phyloP scores from a whole-genome alignment of 2,797 vertebrate species.

The Coranthus polyacanthus region DNA sequence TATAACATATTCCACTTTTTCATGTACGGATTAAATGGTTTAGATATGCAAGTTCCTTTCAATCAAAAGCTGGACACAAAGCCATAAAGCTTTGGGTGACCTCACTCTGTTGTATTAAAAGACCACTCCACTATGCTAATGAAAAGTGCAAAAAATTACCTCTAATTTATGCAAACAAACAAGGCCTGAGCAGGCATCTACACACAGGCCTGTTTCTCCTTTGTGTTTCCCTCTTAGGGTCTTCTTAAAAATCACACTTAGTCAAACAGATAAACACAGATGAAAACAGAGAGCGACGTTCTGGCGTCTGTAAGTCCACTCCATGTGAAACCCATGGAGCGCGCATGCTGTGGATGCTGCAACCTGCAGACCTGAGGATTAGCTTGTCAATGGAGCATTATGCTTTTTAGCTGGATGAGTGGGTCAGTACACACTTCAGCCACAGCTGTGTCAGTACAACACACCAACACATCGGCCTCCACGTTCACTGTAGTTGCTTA shows the following conservation, averaged over 20 bases:
- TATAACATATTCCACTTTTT: not conserved
- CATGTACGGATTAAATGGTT: not conserved
- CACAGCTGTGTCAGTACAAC: conserved; percentile 57
- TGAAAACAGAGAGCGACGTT: conserved; percentile 19
- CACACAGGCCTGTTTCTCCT: conserved; percentile 28
- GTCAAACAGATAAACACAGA: conserved; percentile 9
- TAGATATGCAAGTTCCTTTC: conserved; percentile 2
- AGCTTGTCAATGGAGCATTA: conserved; percentile 44
- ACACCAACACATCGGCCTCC: conserved; percentile 56
- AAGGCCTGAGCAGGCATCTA: conserved; percentile 32
- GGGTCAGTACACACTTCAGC: conserved; percentile 58
- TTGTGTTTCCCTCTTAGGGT: conserved; percentile 15
- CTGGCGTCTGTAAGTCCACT: conserved; percentile 19
- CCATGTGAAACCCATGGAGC: conserved; percentile 23
- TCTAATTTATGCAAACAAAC: conserved; percentile 71
- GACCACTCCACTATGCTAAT: conserved; percentile 74
- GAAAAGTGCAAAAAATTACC: conserved; percentile 12
- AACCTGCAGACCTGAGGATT: conserved; percentile 40
- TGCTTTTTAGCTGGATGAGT: conserved; percentile 59
- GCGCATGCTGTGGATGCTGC: conserved; percentile 7
- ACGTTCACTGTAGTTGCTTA: conserved; percentile 73
- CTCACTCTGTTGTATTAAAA: conserved; percentile 34
- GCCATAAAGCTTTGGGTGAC: conserved; percentile 34
- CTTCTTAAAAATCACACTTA: conserved; percentile 22
- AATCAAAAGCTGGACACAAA: conserved; percentile 13